Base-by-base conservation (phyloP, 2,888 invertebrate genomes). In the Thereva unica region DNA sequence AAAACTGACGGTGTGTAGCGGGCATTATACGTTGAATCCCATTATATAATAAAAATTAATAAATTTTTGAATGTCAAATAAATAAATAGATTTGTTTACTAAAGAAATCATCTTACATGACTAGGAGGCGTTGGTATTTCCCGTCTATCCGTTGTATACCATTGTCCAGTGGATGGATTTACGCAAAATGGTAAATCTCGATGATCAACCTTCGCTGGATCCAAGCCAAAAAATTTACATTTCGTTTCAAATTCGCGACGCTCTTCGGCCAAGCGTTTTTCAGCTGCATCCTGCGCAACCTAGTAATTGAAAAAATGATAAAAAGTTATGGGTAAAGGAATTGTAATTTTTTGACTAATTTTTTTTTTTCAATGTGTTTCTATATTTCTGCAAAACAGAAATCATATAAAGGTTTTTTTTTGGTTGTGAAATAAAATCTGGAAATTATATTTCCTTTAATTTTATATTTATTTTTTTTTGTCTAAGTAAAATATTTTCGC, bases 281-380 rank as follows among this genome's bases (percentile, higher is more conserved):
- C 80, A 0, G 77, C 78, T 72, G 80, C 78, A 69, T 78, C 77
- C 52, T 77, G 75, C 4, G 80, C 81, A 44, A 81, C 79, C 78
- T 78, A 50, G 35, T 63, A 23, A 64, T 40, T 3, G 10, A 45
- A 64, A 9, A 41, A 23, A 47, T 7, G 10, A 12, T 23, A 54
- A 37, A 54, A 37, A 42, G 64, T 38, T 23, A 40, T 55, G 7
- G 12, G 47, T 23, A 23, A 23, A 23, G 23, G 23, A 23, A 2
- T 23, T 23, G 23, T 23, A 23, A 41, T 23, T 23, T 23, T 23
- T 23, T 23, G 23, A 23, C 23, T 23, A 23, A 23, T 23, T 23
- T 23, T 23, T 23, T 23, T 23, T 23, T 23, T 23, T 23, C 23
- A 23, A 23, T 23, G 23, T 23, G 23, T 23, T 23, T 23, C 23